Evolutionary conservation across 2,113 vertebrate species (phyloP).

Genomic region (Colius striatus): DNA sequence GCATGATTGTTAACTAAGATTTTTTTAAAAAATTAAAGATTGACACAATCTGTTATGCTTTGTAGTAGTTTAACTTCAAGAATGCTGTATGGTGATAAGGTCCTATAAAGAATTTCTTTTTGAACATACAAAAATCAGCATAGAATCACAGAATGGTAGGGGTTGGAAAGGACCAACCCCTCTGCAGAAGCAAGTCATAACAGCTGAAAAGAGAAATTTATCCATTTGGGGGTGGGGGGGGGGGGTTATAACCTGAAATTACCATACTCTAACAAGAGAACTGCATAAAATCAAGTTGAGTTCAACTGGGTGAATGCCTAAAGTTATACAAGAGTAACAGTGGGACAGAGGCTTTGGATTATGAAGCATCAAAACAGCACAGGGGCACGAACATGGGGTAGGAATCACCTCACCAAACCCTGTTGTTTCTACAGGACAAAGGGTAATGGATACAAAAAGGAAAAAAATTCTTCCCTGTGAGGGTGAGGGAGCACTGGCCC

Average conservation of each 20-base stretch:
- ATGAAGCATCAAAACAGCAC: not conserved
- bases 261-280: not conserved
- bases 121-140: not conserved
- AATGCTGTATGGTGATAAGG: not conserved
- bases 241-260: not conserved
- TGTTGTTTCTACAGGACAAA: not conserved
- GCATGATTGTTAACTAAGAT: not conserved
- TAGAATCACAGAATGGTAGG: no score
- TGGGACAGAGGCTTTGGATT: not conserved
- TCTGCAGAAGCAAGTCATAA: not conserved
- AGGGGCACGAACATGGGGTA: not conserved
- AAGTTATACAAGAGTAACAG: not conserved
- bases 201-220: not conserved
- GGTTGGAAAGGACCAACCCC: no score
- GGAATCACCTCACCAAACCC: not conserved
- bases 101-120: not conserved
- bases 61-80: not conserved
- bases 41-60: not conserved
- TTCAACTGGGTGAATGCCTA: not conserved
- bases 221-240: not conserved
- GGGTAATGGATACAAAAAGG: no score
- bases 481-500: no score
- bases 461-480: no score
- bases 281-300: not conserved
- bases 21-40: not conserved